Evolutionary conservation across 2,113 vertebrate genomes (phyloP).

Genomic region (Plotosus lineatus): DNA sequence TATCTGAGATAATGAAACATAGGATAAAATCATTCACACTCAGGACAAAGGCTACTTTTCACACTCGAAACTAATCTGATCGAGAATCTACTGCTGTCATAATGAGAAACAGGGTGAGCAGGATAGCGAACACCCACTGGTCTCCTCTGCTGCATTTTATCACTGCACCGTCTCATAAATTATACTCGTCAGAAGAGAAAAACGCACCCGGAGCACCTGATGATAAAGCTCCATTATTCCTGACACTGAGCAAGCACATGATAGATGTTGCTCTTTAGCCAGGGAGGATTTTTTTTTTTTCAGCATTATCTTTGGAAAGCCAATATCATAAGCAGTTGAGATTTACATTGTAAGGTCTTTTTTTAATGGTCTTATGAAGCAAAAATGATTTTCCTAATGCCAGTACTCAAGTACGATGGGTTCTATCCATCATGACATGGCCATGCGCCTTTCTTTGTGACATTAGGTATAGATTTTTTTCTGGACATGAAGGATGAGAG

Average conservation of each 20-base stretch:
- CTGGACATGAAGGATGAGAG: conserved; percentile 66
- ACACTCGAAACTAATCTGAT: background rate
- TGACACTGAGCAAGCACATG: conserved; percentile 62
- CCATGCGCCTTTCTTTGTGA: conserved; percentile 50
- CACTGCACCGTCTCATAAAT: conserved; percentile 17
- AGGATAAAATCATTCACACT: background rate
- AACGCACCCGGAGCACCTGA: conserved; percentile 50
- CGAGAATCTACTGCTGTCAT: background rate
- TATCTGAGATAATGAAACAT: background rate
- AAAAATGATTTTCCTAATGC: conserved; percentile 70
- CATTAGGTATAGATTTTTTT: conserved; percentile 71
- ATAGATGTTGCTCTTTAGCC: conserved; percentile 67
- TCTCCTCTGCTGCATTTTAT: conserved; percentile 9
- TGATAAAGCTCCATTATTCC: conserved; percentile 68
- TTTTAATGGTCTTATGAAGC: conserved; percentile 12
- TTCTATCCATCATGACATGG: conserved; percentile 67
- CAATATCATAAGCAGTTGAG: conserved; percentile 64
- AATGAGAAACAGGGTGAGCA: conserved; percentile 6
- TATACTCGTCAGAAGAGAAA: conserved; percentile 34
- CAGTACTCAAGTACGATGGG: conserved; percentile 70
- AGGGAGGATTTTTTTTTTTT: conserved; percentile 72
- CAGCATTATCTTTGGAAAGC: conserved; percentile 72
- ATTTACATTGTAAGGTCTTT: conserved; percentile 61
- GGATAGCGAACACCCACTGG: background rate
- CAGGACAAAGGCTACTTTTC: background rate